A percentile compares a stretch with the other conserved stretches of the same genome.
phyloP scores from a whole-genome alignment of 2,888 invertebrate genomes.

The Zhengitettix transpicula region DNA sequence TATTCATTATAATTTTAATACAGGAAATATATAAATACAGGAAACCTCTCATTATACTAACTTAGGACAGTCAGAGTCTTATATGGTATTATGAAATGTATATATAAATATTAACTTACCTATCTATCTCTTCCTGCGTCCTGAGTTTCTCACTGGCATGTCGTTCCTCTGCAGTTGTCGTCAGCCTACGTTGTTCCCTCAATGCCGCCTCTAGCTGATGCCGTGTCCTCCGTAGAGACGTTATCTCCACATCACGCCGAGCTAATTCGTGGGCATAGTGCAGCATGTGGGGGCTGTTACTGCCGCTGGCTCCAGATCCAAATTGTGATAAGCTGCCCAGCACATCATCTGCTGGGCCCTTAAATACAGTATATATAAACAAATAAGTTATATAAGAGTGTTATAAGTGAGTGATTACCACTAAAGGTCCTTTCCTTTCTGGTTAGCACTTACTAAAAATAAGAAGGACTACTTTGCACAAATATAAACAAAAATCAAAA shows the following conservation, averaged over 20 bases:
- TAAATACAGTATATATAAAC: too few relatives aligned
- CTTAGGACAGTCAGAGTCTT: background rate
- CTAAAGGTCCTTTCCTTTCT: too few relatives aligned
- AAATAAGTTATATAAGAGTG: too few relatives aligned
- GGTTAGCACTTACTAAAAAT: too few relatives aligned
- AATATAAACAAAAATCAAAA: too few relatives aligned
- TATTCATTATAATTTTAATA: too few relatives aligned
- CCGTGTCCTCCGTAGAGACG: constrained; percentile 52
- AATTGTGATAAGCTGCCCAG: background rate
- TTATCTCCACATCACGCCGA: constrained; percentile 60
- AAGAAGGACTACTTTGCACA: too few relatives aligned
- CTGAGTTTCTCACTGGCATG: constrained; percentile 34
- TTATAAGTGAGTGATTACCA: too few relatives aligned
- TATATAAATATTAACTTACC: constrained; percentile 22
- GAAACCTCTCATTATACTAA: too few relatives aligned
- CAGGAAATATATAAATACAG: too few relatives aligned
- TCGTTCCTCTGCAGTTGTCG: constrained; percentile 35
- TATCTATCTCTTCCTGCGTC: constrained; percentile 46
- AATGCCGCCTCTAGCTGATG: constrained; percentile 34
- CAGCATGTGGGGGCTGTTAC: constrained; percentile 51
- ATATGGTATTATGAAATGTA: background rate
- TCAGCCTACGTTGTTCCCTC: constrained; percentile 37
- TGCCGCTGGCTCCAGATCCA: background rate
- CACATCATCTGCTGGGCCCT: constrained; percentile 1
- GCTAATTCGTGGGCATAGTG: constrained; percentile 73